phyloP scores from a whole-genome alignment of 2,888 invertebrate genomes.

The Coelinius sp. region DNA sequence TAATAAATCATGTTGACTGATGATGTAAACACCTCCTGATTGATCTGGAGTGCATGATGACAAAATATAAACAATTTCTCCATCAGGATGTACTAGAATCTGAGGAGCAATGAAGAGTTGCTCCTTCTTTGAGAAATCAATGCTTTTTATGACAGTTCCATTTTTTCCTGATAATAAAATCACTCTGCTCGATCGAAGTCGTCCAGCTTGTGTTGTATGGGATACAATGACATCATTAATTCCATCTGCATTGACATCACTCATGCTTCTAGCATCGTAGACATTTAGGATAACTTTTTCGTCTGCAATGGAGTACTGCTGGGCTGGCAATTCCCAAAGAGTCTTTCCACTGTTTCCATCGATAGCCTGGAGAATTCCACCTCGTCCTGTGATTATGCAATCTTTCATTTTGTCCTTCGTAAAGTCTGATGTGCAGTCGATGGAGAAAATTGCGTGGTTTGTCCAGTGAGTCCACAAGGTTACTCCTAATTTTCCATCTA shows the following conservation, averaged over 20 bases:
- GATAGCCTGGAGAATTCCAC: conserved; percentile 79
- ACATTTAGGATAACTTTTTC: conserved; percentile 71
- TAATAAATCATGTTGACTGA: conserved; percentile 73
- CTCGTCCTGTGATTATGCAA: conserved; percentile 81
- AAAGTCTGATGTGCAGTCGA: conserved; percentile 82
- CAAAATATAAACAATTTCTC: conserved; percentile 77
- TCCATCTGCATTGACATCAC: conserved; percentile 80
- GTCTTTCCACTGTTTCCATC: conserved; percentile 78
- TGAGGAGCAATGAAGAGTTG: conserved; percentile 84
- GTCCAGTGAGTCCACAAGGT: conserved; percentile 84
- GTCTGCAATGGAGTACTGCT: conserved; percentile 57
- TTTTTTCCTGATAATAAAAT: conserved; percentile 80
- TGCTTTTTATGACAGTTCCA: conserved; percentile 76
- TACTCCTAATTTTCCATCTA: conserved; percentile 81
- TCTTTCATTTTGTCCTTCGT: conserved; percentile 79
- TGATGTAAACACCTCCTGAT: conserved; percentile 79
- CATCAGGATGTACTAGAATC: conserved; percentile 75
- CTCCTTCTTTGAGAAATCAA: conserved; percentile 77
- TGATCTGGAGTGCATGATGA: conserved; percentile 83
- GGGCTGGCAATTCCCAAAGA: conserved; percentile 76
- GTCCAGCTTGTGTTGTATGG: conserved; percentile 74
- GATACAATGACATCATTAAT: conserved; percentile 80
- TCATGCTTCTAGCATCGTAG: conserved; percentile 80
- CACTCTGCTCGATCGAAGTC: conserved; percentile 76
- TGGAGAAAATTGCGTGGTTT: conserved; percentile 80